phyloP scores from a whole-genome alignment of 30 jellyfish, hydroid and myxozoan genomes.

The Turritopsis rubra region DNA sequence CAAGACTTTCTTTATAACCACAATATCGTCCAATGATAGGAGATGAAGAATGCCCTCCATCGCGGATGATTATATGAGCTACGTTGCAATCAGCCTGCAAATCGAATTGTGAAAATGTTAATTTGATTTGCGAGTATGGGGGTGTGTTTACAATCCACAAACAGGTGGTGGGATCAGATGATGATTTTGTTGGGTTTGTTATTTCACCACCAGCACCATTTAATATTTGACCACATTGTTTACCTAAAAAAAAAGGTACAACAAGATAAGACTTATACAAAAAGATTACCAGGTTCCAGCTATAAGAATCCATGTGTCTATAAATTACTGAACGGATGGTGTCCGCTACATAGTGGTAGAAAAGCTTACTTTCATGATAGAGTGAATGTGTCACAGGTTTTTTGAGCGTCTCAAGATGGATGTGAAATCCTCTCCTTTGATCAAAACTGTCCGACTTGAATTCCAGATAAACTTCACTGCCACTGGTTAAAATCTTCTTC shows the following conservation, averaged over 20 bases:
- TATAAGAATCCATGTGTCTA: not conserved
- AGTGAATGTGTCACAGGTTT: not conserved
- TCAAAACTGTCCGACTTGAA: not conserved
- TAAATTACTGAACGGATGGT: too few relatives aligned
- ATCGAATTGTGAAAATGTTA: slow-evolving; percentile 12
- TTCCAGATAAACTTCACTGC: slow-evolving; percentile 4
- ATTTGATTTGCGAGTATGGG: slow-evolving; percentile 26
- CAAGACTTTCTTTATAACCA: not conserved
- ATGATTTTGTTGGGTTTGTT: not conserved
- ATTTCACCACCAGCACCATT: slow-evolving; percentile 16
- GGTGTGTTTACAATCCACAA: slow-evolving; percentile 28
- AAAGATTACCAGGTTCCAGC: not conserved
- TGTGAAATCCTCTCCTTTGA: not conserved
- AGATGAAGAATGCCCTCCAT: slow-evolving; percentile 28
- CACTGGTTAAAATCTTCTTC: not conserved
- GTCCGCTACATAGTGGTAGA: too few relatives aligned
- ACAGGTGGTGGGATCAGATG: not conserved
- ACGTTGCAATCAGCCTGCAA: slow-evolving; percentile 24
- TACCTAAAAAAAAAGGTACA: not conserved
- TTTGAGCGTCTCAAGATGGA: not conserved
- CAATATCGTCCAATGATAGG: slow-evolving; percentile 22
- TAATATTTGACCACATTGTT: slow-evolving; percentile 21
- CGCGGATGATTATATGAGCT: slow-evolving; percentile 30
- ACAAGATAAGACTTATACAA: not conserved
- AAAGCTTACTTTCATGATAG: not conserved